Base-by-base conservation (phyloP, 2,888 invertebrate species). In the Caenorhabditis afra region DNA sequence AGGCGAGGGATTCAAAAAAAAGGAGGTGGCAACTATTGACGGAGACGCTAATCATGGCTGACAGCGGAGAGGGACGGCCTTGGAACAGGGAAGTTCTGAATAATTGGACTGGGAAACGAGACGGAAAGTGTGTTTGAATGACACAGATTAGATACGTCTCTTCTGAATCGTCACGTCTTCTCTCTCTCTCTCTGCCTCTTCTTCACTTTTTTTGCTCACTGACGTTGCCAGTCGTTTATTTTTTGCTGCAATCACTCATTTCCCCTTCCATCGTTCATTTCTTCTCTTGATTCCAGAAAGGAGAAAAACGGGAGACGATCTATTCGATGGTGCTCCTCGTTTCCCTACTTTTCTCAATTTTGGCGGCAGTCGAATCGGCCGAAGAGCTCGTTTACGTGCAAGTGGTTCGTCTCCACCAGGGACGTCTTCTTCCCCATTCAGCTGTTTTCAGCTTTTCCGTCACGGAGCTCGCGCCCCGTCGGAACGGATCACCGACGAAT, bases 381-480 rank as follows among this genome's bases (percentile, higher is more conserved):
- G 37, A 64, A 11, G 35, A 11, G 12, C 35, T 52, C 8, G 8
- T 61, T 18, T 67, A 57, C 37, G 45, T 57, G 5, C 67, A 67
- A 57, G 49, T 67, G 20, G 67, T 67, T 22, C 22, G 66, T 45
- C 8, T 18, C 0, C 22, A 20, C 37, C 2, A 11, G 20, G 29
- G 22, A 12, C 14, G 14, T 29, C 14, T 23, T 16, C 23, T 14
- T 44, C 45, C 20, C 49, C 1, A 35, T 11, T 29, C 16, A 3
- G 1, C 5, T 1, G 14, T 18, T 58, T 59, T 16, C 45, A 78
- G 74, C 68, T 79, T 7, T 79, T 79, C 58, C 79, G 79, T 18
- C 79, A 79, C 18, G 79, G 79, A 16, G 79, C 79, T 8, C 79
- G 79, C 22, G 79, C 79, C 1, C 79, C 79, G 37, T 59, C 79